phyloP scores from a whole-genome alignment of 2,888 invertebrate genomes.

The Stramonita haemastoma region DNA sequence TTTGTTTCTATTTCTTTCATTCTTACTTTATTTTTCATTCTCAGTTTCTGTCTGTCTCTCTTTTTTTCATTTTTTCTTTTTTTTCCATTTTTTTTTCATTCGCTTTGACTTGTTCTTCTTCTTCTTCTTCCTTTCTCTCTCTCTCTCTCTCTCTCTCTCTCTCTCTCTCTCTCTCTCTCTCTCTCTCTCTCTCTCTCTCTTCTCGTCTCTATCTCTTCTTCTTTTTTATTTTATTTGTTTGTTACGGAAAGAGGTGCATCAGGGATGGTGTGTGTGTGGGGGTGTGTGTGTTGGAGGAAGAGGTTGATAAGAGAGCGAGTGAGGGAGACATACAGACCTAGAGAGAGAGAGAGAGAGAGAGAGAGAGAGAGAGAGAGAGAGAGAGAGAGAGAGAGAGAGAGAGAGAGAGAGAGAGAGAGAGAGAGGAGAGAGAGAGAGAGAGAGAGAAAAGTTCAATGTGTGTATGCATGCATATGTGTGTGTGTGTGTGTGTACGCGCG shows the following conservation, averaged over 20 bases:
- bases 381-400: background rate
- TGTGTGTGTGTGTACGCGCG: too few species aligned
- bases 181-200: too few species aligned
- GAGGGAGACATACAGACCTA: background rate
- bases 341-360: slow-evolving; percentile 7
- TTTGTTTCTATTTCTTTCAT: background rate
- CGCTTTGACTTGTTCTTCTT: background rate
- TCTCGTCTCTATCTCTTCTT: background rate
- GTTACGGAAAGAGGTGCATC: too few species aligned
- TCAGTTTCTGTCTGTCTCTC: background rate
- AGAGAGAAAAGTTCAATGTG: background rate
- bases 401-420: background rate
- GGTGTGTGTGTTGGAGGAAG: too few species aligned
- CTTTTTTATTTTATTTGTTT: background rate
- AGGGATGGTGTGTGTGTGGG: too few species aligned
- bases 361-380: background rate
- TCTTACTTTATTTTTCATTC: background rate
- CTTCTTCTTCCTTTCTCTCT: background rate
- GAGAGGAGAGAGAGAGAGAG: background rate
- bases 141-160: too few species aligned
- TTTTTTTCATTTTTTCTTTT: background rate
- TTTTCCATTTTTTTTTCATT: background rate
- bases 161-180: too few species aligned
- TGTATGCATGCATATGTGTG: too few species aligned
- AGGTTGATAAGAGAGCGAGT: background rate